Evolutionary conservation across 2,797 vertebrate species (phyloP), one percentile per base, ranked within the genome.

Genomic region (Huso huso): DNA sequence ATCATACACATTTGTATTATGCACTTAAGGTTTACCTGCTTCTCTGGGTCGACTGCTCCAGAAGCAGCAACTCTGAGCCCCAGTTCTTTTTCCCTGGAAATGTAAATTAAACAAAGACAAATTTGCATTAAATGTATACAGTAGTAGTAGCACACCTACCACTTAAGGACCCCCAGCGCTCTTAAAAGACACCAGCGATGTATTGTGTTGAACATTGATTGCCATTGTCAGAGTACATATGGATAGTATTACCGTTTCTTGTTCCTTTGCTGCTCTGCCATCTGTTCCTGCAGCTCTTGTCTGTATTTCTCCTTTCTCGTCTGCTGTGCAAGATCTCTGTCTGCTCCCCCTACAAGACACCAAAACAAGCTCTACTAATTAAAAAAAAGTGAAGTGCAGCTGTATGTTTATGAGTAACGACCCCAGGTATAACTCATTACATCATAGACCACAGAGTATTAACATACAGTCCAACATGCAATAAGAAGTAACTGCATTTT

Each of bases 221-320:
- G 37, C 37, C 37, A 37, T 37, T 37, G 37, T 37, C 37, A 37
- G 37, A 37, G 37, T 37, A 4, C 3, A 9, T 6, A 7, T 48
- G 10, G 62, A 66, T 71, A 61, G 64, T 77, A 81, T 81, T 82
- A 95, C 96, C 82, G 90, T 76, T 76, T 91, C 81, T 83, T 96
- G 75, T 93, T 97, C 60, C 72, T 87, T 76, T 88, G 86, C 63
- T 94, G 84, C 70, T 96, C 93, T 49, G 89, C 92, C 37, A 99
- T 98, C 84, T 98, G 96, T 64, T 89, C 87, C 70, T 93, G 82
- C 1, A 99, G 79, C 3, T 96, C 95, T 72, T 83, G 86, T 65
- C 88, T 92, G 52, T 97, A 97, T 37, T 79, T 86, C 68, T 94
- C 92, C 79, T 96, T 98, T 74, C 76, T 94, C 79, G 73, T 86